phyloP scores from a whole-genome alignment of 2,888 invertebrate species.

The Maniola hyperantus region DNA sequence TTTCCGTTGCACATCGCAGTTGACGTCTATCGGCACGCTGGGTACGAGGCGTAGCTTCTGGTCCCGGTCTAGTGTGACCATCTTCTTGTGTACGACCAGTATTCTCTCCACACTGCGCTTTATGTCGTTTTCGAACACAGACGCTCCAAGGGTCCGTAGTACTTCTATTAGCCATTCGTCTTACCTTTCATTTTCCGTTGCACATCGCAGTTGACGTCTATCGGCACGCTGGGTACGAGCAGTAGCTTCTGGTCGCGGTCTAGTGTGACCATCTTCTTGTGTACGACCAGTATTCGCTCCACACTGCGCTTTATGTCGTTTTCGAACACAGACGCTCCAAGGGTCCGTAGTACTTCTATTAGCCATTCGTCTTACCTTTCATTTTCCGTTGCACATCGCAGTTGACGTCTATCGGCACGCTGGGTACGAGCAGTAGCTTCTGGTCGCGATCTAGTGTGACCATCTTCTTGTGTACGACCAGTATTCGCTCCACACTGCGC shows the following conservation, averaged over 20 bases:
- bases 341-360: constrained; percentile 61
- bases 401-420: constrained; percentile 64
- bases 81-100: constrained; percentile 82
- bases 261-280: constrained; percentile 74
- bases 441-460: constrained; percentile 63
- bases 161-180: constrained; percentile 64
- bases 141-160: constrained; percentile 63
- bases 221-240: constrained; percentile 64
- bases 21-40: constrained; percentile 63
- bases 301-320: constrained; percentile 75
- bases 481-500: constrained; percentile 78
- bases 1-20: constrained; percentile 69
- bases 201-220: constrained; percentile 67
- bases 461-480: constrained; percentile 82
- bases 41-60: constrained; percentile 63
- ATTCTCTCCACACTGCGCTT: constrained; percentile 78
- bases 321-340: constrained; percentile 76
- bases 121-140: constrained; percentile 76
- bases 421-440: constrained; percentile 64
- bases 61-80: constrained; percentile 67
- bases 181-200: constrained; percentile 78
- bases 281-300: constrained; percentile 83
- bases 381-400: constrained; percentile 71
- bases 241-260: constrained; percentile 59
- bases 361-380: constrained; percentile 78